Percentiles rank a stretch among this genome's conserved stretches.
These are phyloP conservation scores for Phrynocephalus guinanensis DNA, from an alignment of 2,797 vertebrate genomes.

Conservation along the genomic window DNA sequence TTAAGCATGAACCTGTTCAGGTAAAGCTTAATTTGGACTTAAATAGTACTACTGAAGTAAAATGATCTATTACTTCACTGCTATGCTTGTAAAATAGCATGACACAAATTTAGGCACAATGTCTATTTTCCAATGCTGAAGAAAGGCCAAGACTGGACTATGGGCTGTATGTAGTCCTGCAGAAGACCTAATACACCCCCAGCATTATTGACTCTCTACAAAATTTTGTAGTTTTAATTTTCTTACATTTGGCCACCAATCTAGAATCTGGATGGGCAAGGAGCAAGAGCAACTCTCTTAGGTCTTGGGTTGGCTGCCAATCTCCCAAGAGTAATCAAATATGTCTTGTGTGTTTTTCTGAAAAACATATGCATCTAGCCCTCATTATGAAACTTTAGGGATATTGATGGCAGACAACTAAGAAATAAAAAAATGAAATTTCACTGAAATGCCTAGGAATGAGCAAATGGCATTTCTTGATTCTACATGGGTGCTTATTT, in stretches of 20 bases:
- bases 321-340: too few relatives aligned
- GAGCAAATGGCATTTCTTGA: background rate
- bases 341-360: background rate
- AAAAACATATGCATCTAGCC: background rate
- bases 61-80: background rate
- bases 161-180: too few relatives aligned
- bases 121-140: background rate
- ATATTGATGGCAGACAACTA: background rate
- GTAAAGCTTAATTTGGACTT: conserved; percentile 17
- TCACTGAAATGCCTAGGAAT: background rate
- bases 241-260: too few relatives aligned
- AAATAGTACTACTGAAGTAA: background rate
- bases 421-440: background rate
- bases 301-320: too few relatives aligned
- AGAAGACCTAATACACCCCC: too few relatives aligned
- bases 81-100: background rate
- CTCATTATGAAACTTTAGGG: background rate
- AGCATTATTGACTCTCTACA: too few relatives aligned
- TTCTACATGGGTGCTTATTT: background rate
- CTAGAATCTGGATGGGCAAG: too few relatives aligned
- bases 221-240: too few relatives aligned
- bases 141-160: background rate
- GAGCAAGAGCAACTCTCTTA: too few relatives aligned
- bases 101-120: background rate
- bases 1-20: conserved; percentile 58